These are phyloP conservation scores for Microtus richardsoni DNA, from an alignment of 2,113 vertebrate genomes.

Conservation along the genomic window DNA sequence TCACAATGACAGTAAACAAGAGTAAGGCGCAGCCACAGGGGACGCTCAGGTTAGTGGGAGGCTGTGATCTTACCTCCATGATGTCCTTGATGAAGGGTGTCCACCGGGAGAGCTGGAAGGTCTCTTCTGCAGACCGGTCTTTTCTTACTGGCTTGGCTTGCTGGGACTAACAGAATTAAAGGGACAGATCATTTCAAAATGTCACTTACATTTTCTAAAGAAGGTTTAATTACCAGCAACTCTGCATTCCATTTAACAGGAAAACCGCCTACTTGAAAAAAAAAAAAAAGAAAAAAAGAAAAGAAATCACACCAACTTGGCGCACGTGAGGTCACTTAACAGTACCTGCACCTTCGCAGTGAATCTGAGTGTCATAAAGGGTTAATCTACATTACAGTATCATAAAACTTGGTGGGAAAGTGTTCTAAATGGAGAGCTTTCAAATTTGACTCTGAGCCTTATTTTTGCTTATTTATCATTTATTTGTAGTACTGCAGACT, in stretches of 20 bases:
- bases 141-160: conserved; percentile 88
- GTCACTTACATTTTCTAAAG: conserved; percentile 34
- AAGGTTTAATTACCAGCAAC: conserved; percentile 32
- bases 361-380: conserved; percentile 4
- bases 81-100: conserved; percentile 96
- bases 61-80: conserved; percentile 92
- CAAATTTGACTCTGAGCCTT: neutral
- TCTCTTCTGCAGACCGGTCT: conserved; percentile 93
- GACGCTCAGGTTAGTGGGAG: neutral
- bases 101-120: conserved; percentile 97
- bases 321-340: neutral
- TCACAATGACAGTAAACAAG: neutral
- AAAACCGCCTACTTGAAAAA: conserved; percentile 14
- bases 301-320: neutral
- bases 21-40: neutral
- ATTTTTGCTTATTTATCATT: neutral
- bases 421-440: conserved; percentile 39
- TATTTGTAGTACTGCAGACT: too few relatives aligned
- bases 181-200: conserved; percentile 44
- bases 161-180: conserved; percentile 78
- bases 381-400: conserved; percentile 40
- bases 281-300: neutral
- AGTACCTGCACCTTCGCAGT: conserved; percentile 8
- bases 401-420: conserved; percentile 27
- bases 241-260: neutral